Base-by-base conservation (phyloP, 2,888 invertebrate genomes). In the Machimus rusticus region DNA sequence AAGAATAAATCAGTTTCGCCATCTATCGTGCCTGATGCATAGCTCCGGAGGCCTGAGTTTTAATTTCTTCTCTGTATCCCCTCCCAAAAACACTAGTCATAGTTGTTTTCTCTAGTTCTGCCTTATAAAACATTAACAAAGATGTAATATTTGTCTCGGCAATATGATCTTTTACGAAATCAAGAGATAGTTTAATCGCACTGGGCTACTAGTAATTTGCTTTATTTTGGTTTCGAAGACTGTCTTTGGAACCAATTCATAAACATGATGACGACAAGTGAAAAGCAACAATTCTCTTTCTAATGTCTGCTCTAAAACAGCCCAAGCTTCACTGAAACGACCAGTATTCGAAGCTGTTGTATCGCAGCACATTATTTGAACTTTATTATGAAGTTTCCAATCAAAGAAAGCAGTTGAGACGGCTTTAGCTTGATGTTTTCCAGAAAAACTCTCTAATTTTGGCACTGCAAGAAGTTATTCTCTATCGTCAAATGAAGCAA, bases 401-500 rank as follows among this genome's bases (percentile, higher is more conserved):
- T 90, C 89, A 85, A 23, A 31, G 57, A 89, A 88, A 39, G 87
- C 87, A 12, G 86, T 87, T 87, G 66, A 90, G 87, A 90, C 89
- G 82, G 90, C 90, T 81, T 88, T 76, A 34, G 89, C 89, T 87
- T 90, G 89, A 39, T 89, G 89, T 23, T 87, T 89, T 12, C 89
- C 89, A 8, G 89, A 88, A 87, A 89, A 90, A 82, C 85, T 90
- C 4, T 90, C 89, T 87, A 90, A 86, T 89, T 88, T 90, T 46
- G 90, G 90, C 86, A 91, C 90, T 87, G 89, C 90, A 88, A 90
- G 78, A 86, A 90, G 89, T 90, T 91, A 89, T 89, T 90, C 89
- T 74, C 89, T 89, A 57, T 89, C 86, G 87, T 78, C 87, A 89
- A 87, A 89, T 87, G 90, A 89, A 92, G 88, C 92, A 93, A 91